These are phyloP conservation scores for Chlorospingus flavigularis DNA, from an alignment of 2,797 vertebrate genomes.

Conservation along the genomic window DNA sequence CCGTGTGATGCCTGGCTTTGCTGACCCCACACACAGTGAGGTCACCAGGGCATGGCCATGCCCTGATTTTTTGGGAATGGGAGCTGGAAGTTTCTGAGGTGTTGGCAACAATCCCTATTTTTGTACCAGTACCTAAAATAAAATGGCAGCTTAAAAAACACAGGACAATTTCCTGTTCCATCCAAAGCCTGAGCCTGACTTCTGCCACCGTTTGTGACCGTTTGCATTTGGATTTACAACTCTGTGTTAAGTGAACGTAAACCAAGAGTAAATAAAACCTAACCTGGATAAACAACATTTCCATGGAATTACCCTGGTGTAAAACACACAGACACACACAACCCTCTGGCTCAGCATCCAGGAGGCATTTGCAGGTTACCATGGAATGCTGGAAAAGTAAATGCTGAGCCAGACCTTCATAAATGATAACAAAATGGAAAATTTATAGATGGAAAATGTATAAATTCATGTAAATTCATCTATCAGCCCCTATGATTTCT, in stretches of 20 bases:
- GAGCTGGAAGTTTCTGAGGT: neutral
- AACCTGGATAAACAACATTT: neutral
- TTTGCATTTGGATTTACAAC: neutral
- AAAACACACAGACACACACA: neutral
- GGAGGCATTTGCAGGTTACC: neutral
- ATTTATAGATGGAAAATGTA: neutral
- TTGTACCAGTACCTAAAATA: neutral
- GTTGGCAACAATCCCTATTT: neutral
- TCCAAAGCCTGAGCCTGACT: neutral
- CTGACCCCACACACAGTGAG: neutral
- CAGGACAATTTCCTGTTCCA: neutral
- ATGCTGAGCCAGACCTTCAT: neutral
- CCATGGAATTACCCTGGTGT: neutral
- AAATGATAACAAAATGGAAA: neutral
- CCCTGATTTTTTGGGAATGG: neutral
- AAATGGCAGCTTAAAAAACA: neutral
- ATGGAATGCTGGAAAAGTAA: neutral
- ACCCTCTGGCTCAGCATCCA: neutral
- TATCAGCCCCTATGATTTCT: neutral
- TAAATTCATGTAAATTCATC: neutral
- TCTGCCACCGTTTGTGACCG: fast-evolving
- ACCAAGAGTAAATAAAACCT: neutral
- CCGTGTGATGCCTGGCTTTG: neutral
- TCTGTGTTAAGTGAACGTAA: neutral
- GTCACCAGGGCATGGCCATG: neutral